A percentile compares a stretch with the other conserved stretches of the same genome.
Conservation (phyloP, 2,797 vertebrate species). For the Mormyrops attenuatus region DNA sequence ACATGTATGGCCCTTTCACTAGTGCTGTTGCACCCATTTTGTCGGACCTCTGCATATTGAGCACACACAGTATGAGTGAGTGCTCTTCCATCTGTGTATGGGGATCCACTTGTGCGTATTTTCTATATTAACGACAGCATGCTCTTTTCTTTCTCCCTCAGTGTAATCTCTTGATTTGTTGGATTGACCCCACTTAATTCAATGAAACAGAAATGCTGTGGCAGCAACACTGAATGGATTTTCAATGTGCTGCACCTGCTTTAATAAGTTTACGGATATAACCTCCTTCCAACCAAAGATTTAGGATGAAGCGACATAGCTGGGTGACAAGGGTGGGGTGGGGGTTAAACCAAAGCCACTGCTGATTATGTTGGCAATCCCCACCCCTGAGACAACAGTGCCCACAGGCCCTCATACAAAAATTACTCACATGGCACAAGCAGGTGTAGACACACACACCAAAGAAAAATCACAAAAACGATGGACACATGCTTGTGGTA, state of each 20-base stretch:
- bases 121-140: slow-evolving; percentile 21
- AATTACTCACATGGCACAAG: background rate
- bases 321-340: background rate
- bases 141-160: slow-evolving; percentile 42
- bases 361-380: background rate
- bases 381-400: slow-evolving; percentile 32
- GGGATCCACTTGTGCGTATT: slow-evolving; percentile 9
- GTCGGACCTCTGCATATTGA: background rate
- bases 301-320: slow-evolving; percentile 13
- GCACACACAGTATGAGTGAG: background rate
- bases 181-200: slow-evolving; percentile 64
- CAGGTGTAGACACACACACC: background rate
- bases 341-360: background rate
- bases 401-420: background rate
- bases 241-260: slow-evolving; percentile 58
- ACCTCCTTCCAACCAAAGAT: slow-evolving; percentile 37
- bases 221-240: slow-evolving; percentile 62
- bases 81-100: slow-evolving; percentile 15
- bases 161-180: slow-evolving; percentile 61
- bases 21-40: background rate
- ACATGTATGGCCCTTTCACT: background rate
- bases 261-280: slow-evolving; percentile 56
- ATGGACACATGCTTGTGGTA: background rate
- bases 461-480: background rate
- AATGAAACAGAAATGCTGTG: slow-evolving; percentile 61